Percentiles rank a stretch among this genome's conserved stretches.
These are phyloP conservation scores for Eupithecia subumbrata DNA, from an alignment of 2,888 invertebrate species.

Conservation along the genomic window DNA sequence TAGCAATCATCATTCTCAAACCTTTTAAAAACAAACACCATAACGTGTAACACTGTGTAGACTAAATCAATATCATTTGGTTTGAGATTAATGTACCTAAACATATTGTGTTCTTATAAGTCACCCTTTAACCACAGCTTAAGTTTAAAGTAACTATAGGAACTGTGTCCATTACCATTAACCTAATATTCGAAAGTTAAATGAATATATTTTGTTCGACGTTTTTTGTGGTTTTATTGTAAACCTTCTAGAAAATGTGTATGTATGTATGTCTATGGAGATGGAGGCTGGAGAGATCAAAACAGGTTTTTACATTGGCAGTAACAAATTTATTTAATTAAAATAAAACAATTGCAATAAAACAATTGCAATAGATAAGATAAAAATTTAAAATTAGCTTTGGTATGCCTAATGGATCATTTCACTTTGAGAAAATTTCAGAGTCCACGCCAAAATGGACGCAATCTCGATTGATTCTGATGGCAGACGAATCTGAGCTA, in stretches of 20 bases:
- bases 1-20: background rate
- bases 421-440: too few relatives aligned
- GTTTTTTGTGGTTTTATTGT: conserved; percentile 23
- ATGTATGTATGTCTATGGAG: background rate
- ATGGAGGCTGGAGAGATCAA: background rate
- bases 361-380: too few relatives aligned
- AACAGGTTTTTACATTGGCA: background rate
- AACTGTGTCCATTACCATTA: conserved; percentile 34
- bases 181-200: conserved; percentile 31
- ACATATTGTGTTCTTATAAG: background rate
- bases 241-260: background rate
- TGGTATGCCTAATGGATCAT: too few relatives aligned
- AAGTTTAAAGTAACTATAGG: conserved; percentile 21
- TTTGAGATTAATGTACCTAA: background rate
- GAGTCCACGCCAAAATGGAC: too few relatives aligned
- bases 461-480: conserved; percentile 56
- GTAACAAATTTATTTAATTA: background rate
- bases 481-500: conserved; percentile 67
- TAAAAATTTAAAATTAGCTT: too few relatives aligned
- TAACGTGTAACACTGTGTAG: background rate
- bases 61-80: background rate
- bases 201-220: conserved; percentile 35
- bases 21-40: background rate
- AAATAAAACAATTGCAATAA: background rate
- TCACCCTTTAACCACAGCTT: conserved; percentile 24